Base-by-base conservation (phyloP, 2,888 invertebrate genomes). In the Lepetodrilus schrolli region DNA sequence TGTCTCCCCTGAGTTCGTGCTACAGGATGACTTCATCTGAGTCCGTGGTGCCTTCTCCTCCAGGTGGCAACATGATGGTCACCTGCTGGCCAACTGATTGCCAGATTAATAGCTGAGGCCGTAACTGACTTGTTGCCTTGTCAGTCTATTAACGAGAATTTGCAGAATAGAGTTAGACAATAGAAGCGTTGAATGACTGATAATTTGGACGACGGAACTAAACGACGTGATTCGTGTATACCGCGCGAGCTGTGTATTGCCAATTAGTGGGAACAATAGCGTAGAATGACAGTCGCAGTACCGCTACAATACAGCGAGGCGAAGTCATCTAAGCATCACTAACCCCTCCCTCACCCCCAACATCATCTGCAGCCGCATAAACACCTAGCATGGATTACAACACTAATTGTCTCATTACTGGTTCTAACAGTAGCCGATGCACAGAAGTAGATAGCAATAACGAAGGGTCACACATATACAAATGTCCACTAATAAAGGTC, bases 111-210 rank as follows among this genome's bases (percentile, higher is more conserved):
- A 34, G 30, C 26, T 17, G 30, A 30, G 58, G 23, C 34, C 10
- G 34, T 49, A 48, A 30, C 50, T 70, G 70, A 70, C 70, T 50
- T 37, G 37, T 49, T 37, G 49, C 50, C 50, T 49, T 70, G 70
- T 70, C 50, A 50, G 49, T 21, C 26, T 50, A 70, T 70, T 70
- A 70, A 36, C 30, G 49, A 50, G 58, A 70, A 70, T 70, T 70
- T 49, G 58, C 17, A 34, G 37, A 70, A 26, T 34, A 17, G 48
- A 34, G 50, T 70, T 49, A 50, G 38, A 70, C 70, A 70, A 70
- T 49, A 38, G 37, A 4, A 10, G 4, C 34, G n/a, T 20, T 70
- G 36, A 70, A 70, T 70, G 50, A 17, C 34, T 50, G 70, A 36
- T 70, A 70, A 70, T 70, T 70, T 70, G n/a, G 37, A 34, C 20